Evolutionary conservation across 2,888 invertebrate genomes (phyloP), one percentile per base, ranked within the genome.

Genomic region (Agonopterix subpropinquella): DNA sequence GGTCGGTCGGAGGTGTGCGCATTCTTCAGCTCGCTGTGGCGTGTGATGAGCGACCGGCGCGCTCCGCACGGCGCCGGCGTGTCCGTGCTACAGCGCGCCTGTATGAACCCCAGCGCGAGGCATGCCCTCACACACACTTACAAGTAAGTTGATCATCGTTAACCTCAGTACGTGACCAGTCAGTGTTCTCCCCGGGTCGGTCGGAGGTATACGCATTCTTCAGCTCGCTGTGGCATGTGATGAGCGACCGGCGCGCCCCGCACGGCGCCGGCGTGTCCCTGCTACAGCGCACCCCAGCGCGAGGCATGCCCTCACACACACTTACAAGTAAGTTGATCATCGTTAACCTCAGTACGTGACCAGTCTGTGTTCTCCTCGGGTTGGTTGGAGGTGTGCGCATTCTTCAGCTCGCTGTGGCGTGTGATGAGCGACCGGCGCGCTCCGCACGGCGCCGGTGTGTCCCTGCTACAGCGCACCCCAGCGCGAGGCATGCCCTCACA

Each of bases 181-280:
- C 90, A 55, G 89, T 92, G 62, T 94, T 93, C 67, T 92, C 93
- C 52, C 92, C 93, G 37, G 91, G 91, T 11, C 89, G 90, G 4
- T 89, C 89, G 11, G 89, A 92, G 58, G 91, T 91, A 1, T 89
- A 91, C 45, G 91, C 93, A 44, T 93, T 93, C 80, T 93, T 92
- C 71, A 90, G 92, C 43, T 91, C 91, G 35, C 71, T 94, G 45
- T 91, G 13, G 93, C 13, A n/a, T 45, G 87, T 92, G 11, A 90
- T 93, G 90, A 89, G 89, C 36, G 88, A 86, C 51, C 74, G 89
- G 1, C 80, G 90, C 43, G 91, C 91, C 0, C 89, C 90, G 0
- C 89, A 92, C 39, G 93, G 93, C 93, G 90, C 89, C 11, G 91
- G 91, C 4, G 80, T 94, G 0, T 91, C 91, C n/a, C 92, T 92